A percentile compares a stretch with the other conserved stretches of the same genome.
Evolutionary conservation across 1,140 invertebrate genomes (phyloP).

Genomic region (Charaxes varanes): DNA sequence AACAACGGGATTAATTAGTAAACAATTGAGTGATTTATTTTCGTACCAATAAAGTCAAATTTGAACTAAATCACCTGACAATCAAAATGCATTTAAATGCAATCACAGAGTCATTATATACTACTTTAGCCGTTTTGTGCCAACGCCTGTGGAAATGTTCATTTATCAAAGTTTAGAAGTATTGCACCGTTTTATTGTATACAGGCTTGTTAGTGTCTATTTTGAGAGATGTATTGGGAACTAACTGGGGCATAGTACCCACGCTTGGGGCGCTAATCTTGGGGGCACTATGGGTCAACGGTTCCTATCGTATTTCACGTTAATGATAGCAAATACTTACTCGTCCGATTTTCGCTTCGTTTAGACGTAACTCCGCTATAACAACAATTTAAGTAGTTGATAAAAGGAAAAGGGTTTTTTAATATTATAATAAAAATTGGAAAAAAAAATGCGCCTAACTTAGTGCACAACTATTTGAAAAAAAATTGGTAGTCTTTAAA

Average conservation of each 20-base stretch:
- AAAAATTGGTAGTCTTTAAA: no score
- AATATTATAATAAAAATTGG: neutral
- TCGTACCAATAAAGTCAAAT: no score
- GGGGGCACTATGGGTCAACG: constrained; percentile 25
- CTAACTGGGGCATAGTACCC: constrained; percentile 24
- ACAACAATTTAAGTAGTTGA: neutral
- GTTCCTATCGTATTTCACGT: constrained; percentile 22
- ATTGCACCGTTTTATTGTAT: constrained; percentile 31
- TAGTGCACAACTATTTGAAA: no score
- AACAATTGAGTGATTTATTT: no score
- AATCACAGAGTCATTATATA: constrained; percentile 9
- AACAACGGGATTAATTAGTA: no score
- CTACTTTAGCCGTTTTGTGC: constrained; percentile 14
- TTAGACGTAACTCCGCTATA: constrained; percentile 6
- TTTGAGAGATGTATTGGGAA: constrained; percentile 33
- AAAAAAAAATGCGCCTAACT: no score
- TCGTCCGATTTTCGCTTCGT: constrained; percentile 11
- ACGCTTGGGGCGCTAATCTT: constrained; percentile 27
- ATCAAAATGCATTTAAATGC: constrained; percentile 6
- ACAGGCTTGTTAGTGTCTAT: constrained; percentile 38
- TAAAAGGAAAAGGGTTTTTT: neutral
- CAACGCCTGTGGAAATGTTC: constrained; percentile 16
- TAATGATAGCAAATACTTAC: constrained; percentile 17
- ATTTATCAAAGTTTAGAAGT: constrained; percentile 28
- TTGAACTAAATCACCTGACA: constrained; percentile 4